Evolutionary conservation across 1,140 invertebrate genomes (phyloP).

Genomic region (Hestina assimilis): DNA sequence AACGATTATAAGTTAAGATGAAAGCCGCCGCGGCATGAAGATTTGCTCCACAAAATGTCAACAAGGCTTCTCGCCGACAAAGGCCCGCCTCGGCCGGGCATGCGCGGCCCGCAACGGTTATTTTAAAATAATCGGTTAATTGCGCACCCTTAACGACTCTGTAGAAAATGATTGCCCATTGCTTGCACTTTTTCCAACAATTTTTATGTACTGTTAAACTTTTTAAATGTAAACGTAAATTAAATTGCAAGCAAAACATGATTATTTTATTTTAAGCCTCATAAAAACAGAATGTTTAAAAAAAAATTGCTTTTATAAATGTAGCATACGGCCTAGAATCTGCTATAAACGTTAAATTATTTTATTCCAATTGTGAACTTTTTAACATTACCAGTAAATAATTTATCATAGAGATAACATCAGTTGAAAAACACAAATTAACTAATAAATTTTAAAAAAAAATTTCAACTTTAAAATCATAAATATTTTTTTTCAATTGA

Average conservation of each 20-base stretch:
- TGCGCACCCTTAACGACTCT: slow-evolving; percentile 55
- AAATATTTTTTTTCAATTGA: no score
- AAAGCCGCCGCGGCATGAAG: slow-evolving; percentile 72
- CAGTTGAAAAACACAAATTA: no score
- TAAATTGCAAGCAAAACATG: slow-evolving; percentile 3
- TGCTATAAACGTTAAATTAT: no score
- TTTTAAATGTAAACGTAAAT: slow-evolving; percentile 16
- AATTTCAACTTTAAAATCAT: no score
- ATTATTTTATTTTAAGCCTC: slow-evolving; percentile 1
- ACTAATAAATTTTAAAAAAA: no score
- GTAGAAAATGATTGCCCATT: slow-evolving; percentile 30
- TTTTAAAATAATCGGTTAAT: slow-evolving; percentile 70
- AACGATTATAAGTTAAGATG: slow-evolving; percentile 60
- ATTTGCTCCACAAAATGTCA: slow-evolving; percentile 75
- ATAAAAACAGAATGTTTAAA: no score
- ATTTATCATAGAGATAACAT: no score
- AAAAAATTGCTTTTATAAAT: neutral
- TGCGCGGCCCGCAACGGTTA: slow-evolving; percentile 52
- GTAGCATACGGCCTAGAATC: no score
- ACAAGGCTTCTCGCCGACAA: slow-evolving; percentile 60
- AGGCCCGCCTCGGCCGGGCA: slow-evolving; percentile 40
- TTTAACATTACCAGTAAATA: no score
- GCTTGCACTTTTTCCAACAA: slow-evolving; percentile 26
- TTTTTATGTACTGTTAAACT: slow-evolving; percentile 21
- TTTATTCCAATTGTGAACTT: no score